phyloP scores from a whole-genome alignment of 2,797 vertebrate genomes.

The Peromyscus aztecus region DNA sequence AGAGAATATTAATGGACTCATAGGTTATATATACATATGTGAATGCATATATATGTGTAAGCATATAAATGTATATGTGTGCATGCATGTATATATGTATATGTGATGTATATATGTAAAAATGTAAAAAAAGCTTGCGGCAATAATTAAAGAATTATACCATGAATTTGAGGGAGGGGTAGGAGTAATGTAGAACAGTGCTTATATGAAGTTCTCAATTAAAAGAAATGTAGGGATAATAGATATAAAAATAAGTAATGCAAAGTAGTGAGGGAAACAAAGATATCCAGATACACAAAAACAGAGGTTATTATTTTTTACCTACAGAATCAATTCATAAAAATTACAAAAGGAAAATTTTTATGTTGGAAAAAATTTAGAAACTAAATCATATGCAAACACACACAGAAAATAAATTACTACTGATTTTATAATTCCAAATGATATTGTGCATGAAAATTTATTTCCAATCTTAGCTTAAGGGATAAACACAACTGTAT shows the following conservation, averaged over 20 bases:
- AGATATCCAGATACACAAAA: background rate
- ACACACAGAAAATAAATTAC: background rate
- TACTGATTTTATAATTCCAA: background rate
- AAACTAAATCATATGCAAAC: background rate
- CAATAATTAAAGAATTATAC: background rate
- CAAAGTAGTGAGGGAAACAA: background rate
- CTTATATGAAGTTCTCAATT: background rate
- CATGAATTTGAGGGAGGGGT: too few relatives aligned
- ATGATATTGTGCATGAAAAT: background rate
- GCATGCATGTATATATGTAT: background rate
- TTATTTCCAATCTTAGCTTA: background rate
- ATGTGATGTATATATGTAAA: background rate
- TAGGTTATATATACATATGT: background rate
- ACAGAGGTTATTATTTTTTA: background rate
- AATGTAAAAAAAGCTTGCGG: background rate
- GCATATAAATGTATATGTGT: background rate
- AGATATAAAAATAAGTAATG: background rate
- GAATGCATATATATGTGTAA: background rate
- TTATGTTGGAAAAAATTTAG: background rate
- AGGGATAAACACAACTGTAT: background rate
- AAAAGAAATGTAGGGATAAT: background rate
- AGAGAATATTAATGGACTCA: background rate
- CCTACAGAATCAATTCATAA: background rate
- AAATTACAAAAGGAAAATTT: background rate
- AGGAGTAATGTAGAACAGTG: background rate